Evolutionary conservation across 2,113 vertebrate species (phyloP), one percentile per base, ranked within the genome.

Genomic region (Orientallactaga bullata): DNA sequence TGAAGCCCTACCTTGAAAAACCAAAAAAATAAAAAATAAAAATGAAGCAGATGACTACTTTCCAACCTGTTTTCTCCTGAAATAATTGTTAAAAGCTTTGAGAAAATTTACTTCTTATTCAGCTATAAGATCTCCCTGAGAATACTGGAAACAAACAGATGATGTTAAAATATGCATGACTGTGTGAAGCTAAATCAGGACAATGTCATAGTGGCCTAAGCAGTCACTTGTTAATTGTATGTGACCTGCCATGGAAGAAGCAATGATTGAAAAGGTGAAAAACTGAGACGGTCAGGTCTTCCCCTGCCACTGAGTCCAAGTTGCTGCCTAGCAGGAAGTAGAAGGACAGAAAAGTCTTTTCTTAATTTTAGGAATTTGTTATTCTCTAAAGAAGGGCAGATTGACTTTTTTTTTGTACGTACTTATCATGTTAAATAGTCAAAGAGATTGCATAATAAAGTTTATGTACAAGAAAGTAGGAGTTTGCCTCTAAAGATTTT

Each of bases 301-400:
- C 30, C 37, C 58, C 3, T 85, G 37, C 11, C 30, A 32, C 28
- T 55, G 24, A 83, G 16, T 12, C 51, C 58, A 68, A 42, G 73
- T 66, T 87, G 37, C 86, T 93, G 26, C 72, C 18, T 30, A 73
- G 28, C 9, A 87, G 63, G 66, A 94, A 86, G 47, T 73, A 24
- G 32, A 85, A 21, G 26, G 17, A 2, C 87, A 17, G 55, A 90
- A 78, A 55, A 89, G 73, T 47, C 69, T 87, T 2, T 20, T 80
- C 39, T 93, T 15, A 66, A 79, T 77, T 74, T 39, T 15, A 82
- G 32, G 91, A 91, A 73, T 88, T 74, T 51, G 9, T 77, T 65
- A 65, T 84, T 83, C 65, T 76, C 7, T 71, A 6, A 32, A 55
- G 2, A 78, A 69, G 61, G n/a, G 17, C 51, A 73, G 28, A 61